Base-by-base conservation (phyloP, 2,888 invertebrate species). In the Meiosimyza platycephala region DNA sequence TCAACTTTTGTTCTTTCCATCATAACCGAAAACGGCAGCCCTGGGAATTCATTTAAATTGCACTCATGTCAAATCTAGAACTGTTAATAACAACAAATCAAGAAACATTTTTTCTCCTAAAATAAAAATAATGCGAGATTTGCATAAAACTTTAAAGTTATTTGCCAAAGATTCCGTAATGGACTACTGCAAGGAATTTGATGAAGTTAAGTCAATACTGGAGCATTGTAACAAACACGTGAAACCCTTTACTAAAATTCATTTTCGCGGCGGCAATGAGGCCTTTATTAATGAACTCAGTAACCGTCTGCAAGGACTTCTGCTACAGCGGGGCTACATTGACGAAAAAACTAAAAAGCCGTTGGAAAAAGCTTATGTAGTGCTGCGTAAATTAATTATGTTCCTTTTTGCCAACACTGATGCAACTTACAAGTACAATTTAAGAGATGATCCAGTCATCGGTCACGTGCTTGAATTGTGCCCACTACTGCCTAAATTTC, bases 131-230 rank as follows among this genome's bases (percentile, higher is more conserved):
- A 83, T 83, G 83, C 80, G 80, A 65, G 79, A 80, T 77, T 77
- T 83, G 67, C 79, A 81, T 50, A 78, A 79, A 71, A 79, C 79
- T 2, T 74, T 83, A 1, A 76, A 78, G n/a, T 68, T 77, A n/a
- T 79, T 82, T 72, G 72, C 77, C 6, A 65, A 74, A 11, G 79
- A 79, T 72, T 72, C 73, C 62, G 74, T 76, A 15, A 84, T 85
- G 84, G 82, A 85, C 71, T 85, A 82, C 72, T 82, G 81, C 64
- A 78, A 80, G 6, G 82, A 84, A 73, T 84, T 85, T 64, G 80
- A 83, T 75, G 77, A 78, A 5, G 77, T 84, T 3, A 83, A 84
- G 74, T 79, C 82, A 1, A 76, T 82, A 11, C 63, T 85, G 18
- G 80, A 80, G 52, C 80, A 82, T 71, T 81, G 81, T 60, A 79